phyloP scores from a whole-genome alignment of 2,888 invertebrate species.

The Lithophane leautieri region DNA sequence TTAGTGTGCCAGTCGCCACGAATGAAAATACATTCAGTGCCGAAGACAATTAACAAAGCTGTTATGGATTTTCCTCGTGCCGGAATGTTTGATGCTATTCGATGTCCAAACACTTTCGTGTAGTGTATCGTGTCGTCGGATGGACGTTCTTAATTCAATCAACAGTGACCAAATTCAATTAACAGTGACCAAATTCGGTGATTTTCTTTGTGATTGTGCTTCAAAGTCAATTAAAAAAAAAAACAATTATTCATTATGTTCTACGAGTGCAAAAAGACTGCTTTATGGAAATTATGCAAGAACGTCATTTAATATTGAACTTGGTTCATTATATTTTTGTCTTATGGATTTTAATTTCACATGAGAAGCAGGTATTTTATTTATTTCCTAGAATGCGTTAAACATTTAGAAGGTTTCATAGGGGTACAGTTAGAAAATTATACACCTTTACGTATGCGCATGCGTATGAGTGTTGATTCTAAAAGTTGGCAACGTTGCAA shows the following conservation, averaged over 20 bases:
- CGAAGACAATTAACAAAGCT: conserved; percentile 83
- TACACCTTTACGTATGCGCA: too few species aligned
- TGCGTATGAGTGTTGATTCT: not conserved
- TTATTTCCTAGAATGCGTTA: not conserved
- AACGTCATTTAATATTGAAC: conserved; percentile 62
- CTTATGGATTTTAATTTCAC: conserved; percentile 65
- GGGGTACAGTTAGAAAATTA: not conserved
- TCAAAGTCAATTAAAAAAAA: conserved; percentile 7
- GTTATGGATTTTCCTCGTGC: conserved; percentile 79
- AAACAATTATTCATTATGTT: conserved; percentile 69
- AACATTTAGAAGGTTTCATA: not conserved
- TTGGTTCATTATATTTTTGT: conserved; percentile 48
- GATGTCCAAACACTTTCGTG: conserved; percentile 67
- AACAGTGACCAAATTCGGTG: conserved; percentile 26
- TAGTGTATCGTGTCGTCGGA: conserved; percentile 39
- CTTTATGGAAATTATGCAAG: conserved; percentile 72
- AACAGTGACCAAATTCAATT: conserved; percentile 15
- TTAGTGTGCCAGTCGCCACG: conserved; percentile 74
- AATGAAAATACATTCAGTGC: conserved; percentile 78
- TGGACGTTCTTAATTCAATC: conserved; percentile 31
- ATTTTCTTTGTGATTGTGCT: conserved; percentile 42
- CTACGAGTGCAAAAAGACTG: conserved; percentile 64
- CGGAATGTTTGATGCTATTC: conserved; percentile 78
- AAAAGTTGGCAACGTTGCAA: too few species aligned
- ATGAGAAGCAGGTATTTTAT: conserved; percentile 69